These are phyloP conservation scores for Lasaia peninsularis DNA, from an alignment of 1,140 invertebrate genomes.

Conservation along the genomic window DNA sequence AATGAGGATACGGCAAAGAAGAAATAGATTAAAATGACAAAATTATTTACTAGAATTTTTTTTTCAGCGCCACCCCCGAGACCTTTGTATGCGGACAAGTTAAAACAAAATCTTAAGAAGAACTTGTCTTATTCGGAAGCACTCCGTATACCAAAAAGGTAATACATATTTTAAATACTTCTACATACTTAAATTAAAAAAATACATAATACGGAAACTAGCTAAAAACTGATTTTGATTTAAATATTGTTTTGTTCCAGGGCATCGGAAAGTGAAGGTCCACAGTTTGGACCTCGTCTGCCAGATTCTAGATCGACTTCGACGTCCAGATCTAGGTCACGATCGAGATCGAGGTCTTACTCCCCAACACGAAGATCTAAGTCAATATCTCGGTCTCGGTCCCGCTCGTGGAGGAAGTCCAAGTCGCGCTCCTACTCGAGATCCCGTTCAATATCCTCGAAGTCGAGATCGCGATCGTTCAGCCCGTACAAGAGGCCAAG, in stretches of 20 bases:
- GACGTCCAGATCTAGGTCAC: conserved; percentile 18
- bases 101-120: conserved; percentile 77
- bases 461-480: conserved; percentile 35
- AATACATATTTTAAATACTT: conserved; percentile 15
- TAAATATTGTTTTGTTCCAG: conserved; percentile 1
- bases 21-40: neutral
- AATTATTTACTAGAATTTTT: conserved; percentile 20
- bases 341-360: neutral
- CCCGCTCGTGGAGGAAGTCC: conserved; percentile 22
- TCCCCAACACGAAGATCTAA: neutral
- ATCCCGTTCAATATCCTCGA: conserved; percentile 24
- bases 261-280: conserved; percentile 1
- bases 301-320: conserved; percentile 20
- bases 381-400: conserved; percentile 29
- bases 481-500: conserved; percentile 27
- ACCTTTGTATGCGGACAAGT: conserved; percentile 79
- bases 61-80: conserved; percentile 49
- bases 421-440: conserved; percentile 41
- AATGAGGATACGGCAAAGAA: too few relatives aligned
- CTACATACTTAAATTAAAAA: too few relatives aligned
- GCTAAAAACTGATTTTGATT: too few relatives aligned
- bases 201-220: too few relatives aligned
- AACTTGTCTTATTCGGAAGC: conserved; percentile 53
- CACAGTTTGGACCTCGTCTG: conserved; percentile 29
- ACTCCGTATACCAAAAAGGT: conserved; percentile 47